phyloP scores from a whole-genome alignment of 2,113 vertebrate genomes.

The Pleuronectes platessa region DNA sequence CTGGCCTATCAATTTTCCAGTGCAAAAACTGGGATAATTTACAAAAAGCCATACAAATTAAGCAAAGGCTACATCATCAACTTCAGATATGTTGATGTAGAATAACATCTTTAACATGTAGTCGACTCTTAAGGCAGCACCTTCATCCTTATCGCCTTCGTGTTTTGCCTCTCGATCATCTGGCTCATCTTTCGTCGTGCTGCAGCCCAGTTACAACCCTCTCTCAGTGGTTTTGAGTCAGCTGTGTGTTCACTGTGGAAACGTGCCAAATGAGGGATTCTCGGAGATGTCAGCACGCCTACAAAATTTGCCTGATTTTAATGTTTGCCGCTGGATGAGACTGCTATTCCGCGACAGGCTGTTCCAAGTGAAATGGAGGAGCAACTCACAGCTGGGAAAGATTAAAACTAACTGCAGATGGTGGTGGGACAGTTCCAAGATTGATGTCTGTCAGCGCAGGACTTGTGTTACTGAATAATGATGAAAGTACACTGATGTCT shows the following conservation, averaged over 20 bases:
- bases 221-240: background rate
- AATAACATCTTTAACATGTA: background rate
- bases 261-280: background rate
- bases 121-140: background rate
- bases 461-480: background rate
- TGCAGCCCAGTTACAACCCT: background rate
- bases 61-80: background rate
- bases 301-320: background rate
- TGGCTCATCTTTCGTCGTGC: background rate
- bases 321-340: constrained; percentile 1
- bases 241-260: background rate
- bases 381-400: constrained; percentile 6
- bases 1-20: constrained; percentile 5
- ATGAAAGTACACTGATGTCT: background rate
- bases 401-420: constrained; percentile 27
- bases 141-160: background rate
- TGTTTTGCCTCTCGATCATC: background rate
- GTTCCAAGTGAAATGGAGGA: background rate
- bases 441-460: background rate
- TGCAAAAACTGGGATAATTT: constrained; percentile 2
- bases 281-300: background rate
- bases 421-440: constrained; percentile 8
- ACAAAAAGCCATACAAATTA: background rate
- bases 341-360: background rate
- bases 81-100: background rate